These are phyloP conservation scores for Sciurus carolinensis DNA, from an alignment of 2,797 vertebrate genomes.

Conservation along the genomic window DNA sequence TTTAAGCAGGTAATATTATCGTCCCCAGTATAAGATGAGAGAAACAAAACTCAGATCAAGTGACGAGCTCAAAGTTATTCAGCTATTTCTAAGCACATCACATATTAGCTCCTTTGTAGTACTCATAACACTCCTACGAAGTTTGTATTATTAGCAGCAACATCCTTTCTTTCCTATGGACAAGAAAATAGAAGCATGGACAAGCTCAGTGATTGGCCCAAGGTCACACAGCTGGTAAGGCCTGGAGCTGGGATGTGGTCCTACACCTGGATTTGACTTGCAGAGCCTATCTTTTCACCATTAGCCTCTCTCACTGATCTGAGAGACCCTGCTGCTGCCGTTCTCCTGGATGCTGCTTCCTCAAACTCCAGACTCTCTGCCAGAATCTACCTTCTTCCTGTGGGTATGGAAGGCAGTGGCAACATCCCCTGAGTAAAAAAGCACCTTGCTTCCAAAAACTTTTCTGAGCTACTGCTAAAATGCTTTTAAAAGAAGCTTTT, in stretches of 20 bases:
- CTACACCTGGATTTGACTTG: not conserved
- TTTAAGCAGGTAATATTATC: not conserved
- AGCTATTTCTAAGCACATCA: not conserved
- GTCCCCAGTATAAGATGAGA: not conserved
- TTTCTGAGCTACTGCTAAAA: constrained; percentile 19
- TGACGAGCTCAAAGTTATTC: not conserved
- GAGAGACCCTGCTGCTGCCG: not conserved
- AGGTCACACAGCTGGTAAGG: not conserved
- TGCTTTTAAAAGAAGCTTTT: constrained; percentile 40
- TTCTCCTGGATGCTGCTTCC: not conserved
- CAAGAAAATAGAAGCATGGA: not conserved
- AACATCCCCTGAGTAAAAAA: not conserved
- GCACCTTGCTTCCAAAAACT: constrained; percentile 17
- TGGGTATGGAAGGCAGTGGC: not conserved
- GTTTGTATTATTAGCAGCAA: not conserved
- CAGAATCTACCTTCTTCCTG: not conserved
- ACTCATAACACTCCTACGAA: not conserved
- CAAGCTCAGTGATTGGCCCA: not conserved
- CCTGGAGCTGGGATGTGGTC: not conserved
- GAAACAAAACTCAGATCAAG: not conserved
- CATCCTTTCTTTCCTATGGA: not conserved
- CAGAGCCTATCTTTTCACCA: not conserved
- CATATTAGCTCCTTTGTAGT: not conserved
- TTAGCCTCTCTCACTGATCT: not conserved
- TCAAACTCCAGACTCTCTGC: not conserved